These are phyloP conservation scores for Rhinoderma darwinii DNA, from an alignment of 2,113 vertebrate genomes.

Conservation along the genomic window DNA sequence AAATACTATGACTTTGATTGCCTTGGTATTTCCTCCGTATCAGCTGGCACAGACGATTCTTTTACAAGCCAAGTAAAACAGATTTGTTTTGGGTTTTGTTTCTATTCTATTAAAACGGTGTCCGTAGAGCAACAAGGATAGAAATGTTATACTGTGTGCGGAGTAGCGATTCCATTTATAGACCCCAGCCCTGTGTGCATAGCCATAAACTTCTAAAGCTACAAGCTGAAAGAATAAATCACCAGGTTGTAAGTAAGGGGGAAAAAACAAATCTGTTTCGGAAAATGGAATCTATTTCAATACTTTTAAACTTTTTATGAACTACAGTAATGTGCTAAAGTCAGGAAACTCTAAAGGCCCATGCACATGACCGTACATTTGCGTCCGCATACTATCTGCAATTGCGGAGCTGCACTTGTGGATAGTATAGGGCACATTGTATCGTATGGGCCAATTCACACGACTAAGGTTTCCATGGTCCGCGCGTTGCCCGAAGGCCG, in stretches of 20 bases:
- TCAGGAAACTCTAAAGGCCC: too few species aligned
- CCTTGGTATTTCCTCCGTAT: slow-evolving; percentile 65
- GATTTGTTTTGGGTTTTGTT: slow-evolving; percentile 26
- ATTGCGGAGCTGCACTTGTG: too few species aligned
- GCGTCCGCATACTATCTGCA: too few species aligned
- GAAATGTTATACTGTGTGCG: slow-evolving; percentile 26
- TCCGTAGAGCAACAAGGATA: neutral
- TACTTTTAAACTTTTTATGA: too few species aligned
- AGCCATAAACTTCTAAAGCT: neutral
- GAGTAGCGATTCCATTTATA: neutral
- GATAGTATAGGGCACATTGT: too few species aligned
- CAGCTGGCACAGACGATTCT: slow-evolving; percentile 56
- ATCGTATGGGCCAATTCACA: too few species aligned
- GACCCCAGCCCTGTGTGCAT: neutral
- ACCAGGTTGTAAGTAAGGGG: neutral
- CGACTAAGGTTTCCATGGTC: too few species aligned
- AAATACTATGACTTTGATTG: slow-evolving; percentile 57
- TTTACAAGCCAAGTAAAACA: slow-evolving; percentile 66
- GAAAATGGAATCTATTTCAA: too few species aligned
- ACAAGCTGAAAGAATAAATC: neutral
- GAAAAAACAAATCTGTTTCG: too few species aligned
- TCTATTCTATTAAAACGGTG: slow-evolving; percentile 28
- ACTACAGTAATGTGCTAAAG: too few species aligned
- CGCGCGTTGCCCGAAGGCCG: too few species aligned
- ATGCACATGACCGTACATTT: too few species aligned